Percentiles rank a stretch among this genome's conserved stretches.
These are phyloP conservation scores for Axinella damicornis DNA, from an alignment of 37 sponge, comb jelly and placozoan genomes.

Conservation along the genomic window DNA sequence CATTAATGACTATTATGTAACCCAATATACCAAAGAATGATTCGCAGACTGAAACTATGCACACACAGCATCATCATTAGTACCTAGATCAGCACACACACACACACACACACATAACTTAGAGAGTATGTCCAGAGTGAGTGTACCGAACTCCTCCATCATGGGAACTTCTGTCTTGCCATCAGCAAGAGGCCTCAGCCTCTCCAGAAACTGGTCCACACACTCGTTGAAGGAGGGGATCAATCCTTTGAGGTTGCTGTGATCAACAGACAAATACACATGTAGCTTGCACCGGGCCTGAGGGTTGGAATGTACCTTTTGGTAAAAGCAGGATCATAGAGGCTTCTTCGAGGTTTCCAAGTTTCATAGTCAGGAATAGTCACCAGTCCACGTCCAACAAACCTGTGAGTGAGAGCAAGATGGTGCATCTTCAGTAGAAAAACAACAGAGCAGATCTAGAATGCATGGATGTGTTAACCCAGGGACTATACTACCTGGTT, in stretches of 20 bases:
- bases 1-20: too few species aligned
- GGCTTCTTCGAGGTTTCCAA: slow-evolving; percentile 14
- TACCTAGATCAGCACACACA: too few species aligned
- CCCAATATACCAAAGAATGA: too few species aligned
- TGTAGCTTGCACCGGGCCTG: too few species aligned
- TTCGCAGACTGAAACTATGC: too few species aligned
- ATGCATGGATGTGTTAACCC: too few species aligned
- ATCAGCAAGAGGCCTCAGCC: slow-evolving; percentile 2
- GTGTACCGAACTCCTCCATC: not conserved
- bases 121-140: not conserved
- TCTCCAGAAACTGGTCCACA: slow-evolving; percentile 20
- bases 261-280: not conserved
- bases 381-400: not conserved
- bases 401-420: not conserved
- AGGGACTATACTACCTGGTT: too few species aligned
- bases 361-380: not conserved
- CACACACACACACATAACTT: not conserved
- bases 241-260: not conserved
- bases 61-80: too few species aligned
- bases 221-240: slow-evolving; percentile 23
- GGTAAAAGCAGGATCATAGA: slow-evolving; percentile 20
- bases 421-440: too few species aligned
- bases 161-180: slow-evolving; percentile 8
- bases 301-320: not conserved
- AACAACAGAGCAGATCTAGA: too few species aligned